phyloP scores from a whole-genome alignment of 2,797 vertebrate genomes.

The Sebastes dallii region DNA sequence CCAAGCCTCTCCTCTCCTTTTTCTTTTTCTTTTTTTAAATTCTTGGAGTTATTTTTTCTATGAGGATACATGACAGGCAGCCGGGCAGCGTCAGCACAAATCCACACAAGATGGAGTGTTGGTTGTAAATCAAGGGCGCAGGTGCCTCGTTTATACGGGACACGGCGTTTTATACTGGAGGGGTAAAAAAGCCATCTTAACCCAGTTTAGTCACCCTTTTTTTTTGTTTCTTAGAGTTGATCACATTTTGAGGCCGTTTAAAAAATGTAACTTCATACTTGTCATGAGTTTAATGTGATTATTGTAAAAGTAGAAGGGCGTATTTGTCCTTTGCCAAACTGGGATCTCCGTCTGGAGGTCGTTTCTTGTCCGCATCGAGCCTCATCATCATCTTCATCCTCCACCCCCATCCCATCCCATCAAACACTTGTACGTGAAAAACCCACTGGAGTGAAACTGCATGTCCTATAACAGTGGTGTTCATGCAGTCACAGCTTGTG shows the following conservation, averaged over 20 bases:
- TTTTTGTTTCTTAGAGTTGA: neutral
- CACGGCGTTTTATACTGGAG: neutral
- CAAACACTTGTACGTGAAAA: constrained; percentile 19
- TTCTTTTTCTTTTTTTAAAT: neutral
- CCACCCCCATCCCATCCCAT: constrained; percentile 45
- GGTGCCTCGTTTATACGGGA: constrained; percentile 39
- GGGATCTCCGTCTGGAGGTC: constrained; percentile 9
- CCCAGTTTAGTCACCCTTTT: constrained; percentile 2
- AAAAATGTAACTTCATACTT: neutral
- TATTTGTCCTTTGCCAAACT: neutral
- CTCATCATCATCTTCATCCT: constrained; percentile 5
- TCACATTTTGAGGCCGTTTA: neutral
- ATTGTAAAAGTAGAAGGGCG: neutral
- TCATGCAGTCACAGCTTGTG: constrained; percentile 47
- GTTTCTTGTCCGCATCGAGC: constrained; percentile 7
- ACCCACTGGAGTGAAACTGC: constrained; percentile 11
- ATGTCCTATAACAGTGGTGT: constrained; percentile 8
- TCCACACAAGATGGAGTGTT: constrained; percentile 50
- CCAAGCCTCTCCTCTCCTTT: neutral
- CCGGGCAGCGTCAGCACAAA: constrained; percentile 61
- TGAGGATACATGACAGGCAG: constrained; percentile 31
- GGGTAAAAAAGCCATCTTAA: constrained; percentile 15
- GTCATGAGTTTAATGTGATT: neutral
- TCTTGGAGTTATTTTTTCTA: constrained; percentile 17
- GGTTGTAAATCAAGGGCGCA: constrained; percentile 60